Percentiles rank a stretch among this genome's conserved stretches.
These are phyloP conservation scores for Todiramphus chloris DNA, from an alignment of 2,113 vertebrate species.

Conservation along the genomic window DNA sequence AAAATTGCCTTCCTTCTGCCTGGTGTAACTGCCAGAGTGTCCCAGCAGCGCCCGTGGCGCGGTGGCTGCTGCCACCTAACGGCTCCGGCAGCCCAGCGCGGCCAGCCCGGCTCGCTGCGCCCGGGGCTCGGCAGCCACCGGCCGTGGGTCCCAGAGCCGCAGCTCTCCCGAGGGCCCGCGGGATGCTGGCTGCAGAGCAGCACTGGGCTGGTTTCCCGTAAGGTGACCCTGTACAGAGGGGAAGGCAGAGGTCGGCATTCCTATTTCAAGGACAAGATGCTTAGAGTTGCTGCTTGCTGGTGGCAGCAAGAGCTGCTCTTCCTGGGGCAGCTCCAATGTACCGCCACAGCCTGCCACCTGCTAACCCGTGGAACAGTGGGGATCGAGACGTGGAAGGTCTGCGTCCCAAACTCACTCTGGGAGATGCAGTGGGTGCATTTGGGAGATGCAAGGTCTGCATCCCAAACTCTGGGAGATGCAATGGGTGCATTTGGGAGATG, in stretches of 20 bases:
- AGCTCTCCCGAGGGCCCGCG: not conserved
- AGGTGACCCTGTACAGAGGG: not conserved
- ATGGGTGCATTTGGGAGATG: too few relatives aligned
- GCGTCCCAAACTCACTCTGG: not conserved
- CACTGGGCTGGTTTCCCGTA: too few relatives aligned
- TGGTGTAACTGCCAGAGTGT: too few relatives aligned
- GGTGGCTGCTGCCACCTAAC: slow-evolving; percentile 67
- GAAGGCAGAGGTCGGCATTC: not conserved
- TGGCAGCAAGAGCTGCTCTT: not conserved
- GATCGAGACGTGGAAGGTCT: not conserved
- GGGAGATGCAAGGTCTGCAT: not conserved
- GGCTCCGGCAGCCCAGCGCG: not conserved
- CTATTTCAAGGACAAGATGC: not conserved
- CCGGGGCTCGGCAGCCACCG: too few relatives aligned
- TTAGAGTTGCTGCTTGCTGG: not conserved
- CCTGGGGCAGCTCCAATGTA: fast-evolving
- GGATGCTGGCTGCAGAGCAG: not conserved
- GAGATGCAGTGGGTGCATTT: too few relatives aligned
- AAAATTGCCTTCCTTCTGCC: not conserved
- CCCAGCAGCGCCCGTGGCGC: not conserved
- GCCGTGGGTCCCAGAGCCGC: too few relatives aligned
- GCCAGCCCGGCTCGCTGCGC: not conserved
- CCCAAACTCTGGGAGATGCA: not conserved
- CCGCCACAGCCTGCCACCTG: fast-evolving
- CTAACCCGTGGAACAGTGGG: not conserved